Percentiles rank a stretch among this genome's conserved stretches.
These are phyloP conservation scores for Manacus vitellinus DNA, from an alignment of 2,113 vertebrate species.

Conservation along the genomic window DNA sequence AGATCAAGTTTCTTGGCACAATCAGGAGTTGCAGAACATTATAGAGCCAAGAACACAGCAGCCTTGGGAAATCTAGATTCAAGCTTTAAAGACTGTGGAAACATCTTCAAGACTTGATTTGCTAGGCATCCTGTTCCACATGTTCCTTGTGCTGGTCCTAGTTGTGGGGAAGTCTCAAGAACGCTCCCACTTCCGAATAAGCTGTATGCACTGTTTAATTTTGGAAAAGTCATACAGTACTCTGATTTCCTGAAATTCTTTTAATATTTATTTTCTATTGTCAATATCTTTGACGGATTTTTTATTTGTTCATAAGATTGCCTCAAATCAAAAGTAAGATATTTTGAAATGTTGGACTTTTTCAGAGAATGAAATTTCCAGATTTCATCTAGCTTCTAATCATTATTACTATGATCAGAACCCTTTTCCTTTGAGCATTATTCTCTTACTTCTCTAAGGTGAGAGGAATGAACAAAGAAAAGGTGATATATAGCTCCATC, in stretches of 20 bases:
- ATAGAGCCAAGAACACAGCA: background rate
- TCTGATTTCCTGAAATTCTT: background rate
- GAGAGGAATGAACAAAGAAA: background rate
- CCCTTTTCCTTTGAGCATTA: background rate
- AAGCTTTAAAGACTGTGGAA: background rate
- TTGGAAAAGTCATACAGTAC: background rate
- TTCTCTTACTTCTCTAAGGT: background rate
- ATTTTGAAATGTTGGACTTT: background rate
- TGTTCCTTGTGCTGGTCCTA: background rate
- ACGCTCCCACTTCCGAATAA: background rate
- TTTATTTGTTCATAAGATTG: background rate
- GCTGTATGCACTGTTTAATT: background rate
- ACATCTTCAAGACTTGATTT: background rate
- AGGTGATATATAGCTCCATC: background rate
- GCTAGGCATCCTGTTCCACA: background rate
- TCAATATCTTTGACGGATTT: background rate
- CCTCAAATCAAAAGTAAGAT: background rate
- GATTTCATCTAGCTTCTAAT: background rate
- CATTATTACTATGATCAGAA: background rate
- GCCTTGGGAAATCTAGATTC: background rate
- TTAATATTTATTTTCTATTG: background rate
- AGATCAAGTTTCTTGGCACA: slow-evolving; percentile 4
- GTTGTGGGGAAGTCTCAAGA: background rate
- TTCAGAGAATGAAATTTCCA: background rate
- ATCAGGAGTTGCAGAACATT: background rate